Evolutionary conservation across 92 coral and sea anemone genomes (phyloP), one percentile per base, ranked within the genome.

Genomic region (Paramuricea clavata): DNA sequence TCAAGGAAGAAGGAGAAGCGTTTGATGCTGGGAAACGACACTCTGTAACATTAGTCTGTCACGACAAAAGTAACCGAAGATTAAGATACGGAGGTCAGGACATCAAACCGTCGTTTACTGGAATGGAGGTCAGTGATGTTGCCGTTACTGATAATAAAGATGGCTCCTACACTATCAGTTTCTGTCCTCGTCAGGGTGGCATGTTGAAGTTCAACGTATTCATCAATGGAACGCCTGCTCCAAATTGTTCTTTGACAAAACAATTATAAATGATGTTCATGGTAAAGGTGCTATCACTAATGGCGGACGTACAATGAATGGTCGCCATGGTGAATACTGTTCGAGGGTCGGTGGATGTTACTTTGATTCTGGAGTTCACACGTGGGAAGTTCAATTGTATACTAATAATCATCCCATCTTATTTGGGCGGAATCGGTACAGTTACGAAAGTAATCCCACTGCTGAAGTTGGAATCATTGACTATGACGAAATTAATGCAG

Each of bases 161-260:
- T 74, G 80, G 80, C 23, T 74, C 80, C 8, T 49, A 74, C 34
- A 1, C 12, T 1, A 49, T 74, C 35, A 74, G 57, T 0, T 74
- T 74, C 43, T 36, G 32, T 13, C 56, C 60, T 21, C 30, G 54
- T 39, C 28, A 43, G 8, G 47, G 77, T 42, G 81, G 81, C 25
- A 44, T 44, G 59, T 26, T 74, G 36, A 74, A 74, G 36, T 74
- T 74, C 25, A 28, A 44, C 35, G 59, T 49, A 13, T 28, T 35
- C 36, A 44, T 74, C 42, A 74, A 74, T 49, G 61, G 81, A 49
- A 41, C 15, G 1, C 81, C 60, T 74, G 81, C 81, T 44, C 81
- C 64, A 49, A 52, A 30, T 43, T 74, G 81, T 28, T 74, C 81
- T n/a, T 74, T 74, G 60, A 74, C 64, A 15, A 74, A 72, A 72